Evolutionary conservation across 2,797 vertebrate genomes (phyloP), one percentile per base, ranked within the genome.

Genomic region (Vultur gryphus): DNA sequence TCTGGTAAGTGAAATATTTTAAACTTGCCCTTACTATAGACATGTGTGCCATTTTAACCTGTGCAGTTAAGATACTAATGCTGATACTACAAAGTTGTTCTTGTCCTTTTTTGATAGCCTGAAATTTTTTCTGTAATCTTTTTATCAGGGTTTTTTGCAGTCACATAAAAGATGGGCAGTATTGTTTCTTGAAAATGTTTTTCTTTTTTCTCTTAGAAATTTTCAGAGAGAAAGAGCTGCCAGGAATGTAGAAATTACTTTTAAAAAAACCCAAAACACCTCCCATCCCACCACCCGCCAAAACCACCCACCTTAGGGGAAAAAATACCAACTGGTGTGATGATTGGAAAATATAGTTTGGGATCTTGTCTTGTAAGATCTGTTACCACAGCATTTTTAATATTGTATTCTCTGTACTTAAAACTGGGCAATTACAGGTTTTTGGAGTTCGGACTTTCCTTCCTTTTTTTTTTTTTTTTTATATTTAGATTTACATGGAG

Each of bases 281-380:
- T 66, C 8, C 15, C 4, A 25, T 3, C 12, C 3, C 10, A 19
- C 35, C 11, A 12, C 3, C 3, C 14, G 16, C 6, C 7, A 4
- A 31, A 82, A 59, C 64, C 39, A 57, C 7, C 1, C 8, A 33
- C 18, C 15, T 37, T 54, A 65, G 19, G 17, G 11, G 17, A 52
- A 52, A 37, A 65, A 39, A 24, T 37, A 23, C 12, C 28, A 31
- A 8, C 24, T 87, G 31, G 4, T 65, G 24, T 41, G 16, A 28
- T 43, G 24, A 61, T 21, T 78, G 33, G 29, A 75, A 83, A 64
- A 69, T 41, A 35, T 11, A 29, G 19, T 48, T 69, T 59, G 44
- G 21, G 21, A 29, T 75, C 16, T 90, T 78, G 7, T 31, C 20
- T 70, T 75, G 4, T 41, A n/a, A 46, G 11, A 33, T 70, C 26